Conservation (phyloP, 2,888 invertebrate genomes). For the Empis livida region DNA sequence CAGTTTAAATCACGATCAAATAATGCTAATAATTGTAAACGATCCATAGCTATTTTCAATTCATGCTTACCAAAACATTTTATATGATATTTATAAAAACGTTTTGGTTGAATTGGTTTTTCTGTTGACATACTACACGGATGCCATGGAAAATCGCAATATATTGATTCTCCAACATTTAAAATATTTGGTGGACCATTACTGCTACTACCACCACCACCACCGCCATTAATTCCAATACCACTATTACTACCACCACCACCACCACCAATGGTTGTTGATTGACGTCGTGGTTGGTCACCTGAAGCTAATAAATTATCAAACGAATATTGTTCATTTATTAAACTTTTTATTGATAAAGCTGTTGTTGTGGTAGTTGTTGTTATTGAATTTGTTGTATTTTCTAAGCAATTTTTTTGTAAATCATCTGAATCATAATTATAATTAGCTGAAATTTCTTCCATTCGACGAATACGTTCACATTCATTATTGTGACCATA, state of each 20-base stretch:
- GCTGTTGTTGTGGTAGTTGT: not conserved
- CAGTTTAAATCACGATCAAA: constrained; percentile 81
- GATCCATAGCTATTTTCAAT: constrained; percentile 77
- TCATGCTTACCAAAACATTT: constrained; percentile 30
- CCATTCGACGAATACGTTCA: not conserved
- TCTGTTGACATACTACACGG: constrained; percentile 29
- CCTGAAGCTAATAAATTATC: constrained; percentile 11
- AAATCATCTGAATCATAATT: constrained; percentile 6
- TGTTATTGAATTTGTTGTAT: constrained; percentile 1
- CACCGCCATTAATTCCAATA: not conserved
- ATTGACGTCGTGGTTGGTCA: constrained; percentile 6
- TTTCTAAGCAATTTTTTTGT: constrained; percentile 2
- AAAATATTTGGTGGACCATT: constrained; percentile 19
- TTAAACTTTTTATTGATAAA: constrained; percentile 9
- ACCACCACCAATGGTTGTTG: not conserved
- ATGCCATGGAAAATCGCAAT: constrained; percentile 34
- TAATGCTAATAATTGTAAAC: constrained; percentile 79
- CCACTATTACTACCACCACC: not conserved
- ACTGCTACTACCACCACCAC: not conserved
- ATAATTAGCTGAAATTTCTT: constrained; percentile 7
- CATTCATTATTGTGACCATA: constrained; percentile 1
- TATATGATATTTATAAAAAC: constrained; percentile 34
- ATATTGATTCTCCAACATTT: constrained; percentile 27
- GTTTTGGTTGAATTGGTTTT: constrained; percentile 28
- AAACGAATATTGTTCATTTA: constrained; percentile 11